Evolutionary conservation across 2,797 vertebrate species (phyloP).

Genomic region (Kryptopterus vitreolus): DNA sequence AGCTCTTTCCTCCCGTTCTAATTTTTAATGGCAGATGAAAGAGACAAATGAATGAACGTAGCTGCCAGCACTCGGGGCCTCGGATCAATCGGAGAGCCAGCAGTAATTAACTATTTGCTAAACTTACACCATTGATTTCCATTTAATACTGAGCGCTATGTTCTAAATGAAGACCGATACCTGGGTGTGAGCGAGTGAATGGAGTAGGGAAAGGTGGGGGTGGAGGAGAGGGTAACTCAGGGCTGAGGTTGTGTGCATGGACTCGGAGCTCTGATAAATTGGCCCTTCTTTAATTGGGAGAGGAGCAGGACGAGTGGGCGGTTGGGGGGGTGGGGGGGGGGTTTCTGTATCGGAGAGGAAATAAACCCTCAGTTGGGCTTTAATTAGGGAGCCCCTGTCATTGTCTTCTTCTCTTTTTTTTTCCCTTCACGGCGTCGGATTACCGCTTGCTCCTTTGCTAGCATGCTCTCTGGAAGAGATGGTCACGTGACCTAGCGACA

Average conservation of each 20-base stretch:
- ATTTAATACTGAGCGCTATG: slow-evolving; percentile 85
- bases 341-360: slow-evolving; percentile 46
- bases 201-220: not conserved
- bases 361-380: slow-evolving; percentile 56
- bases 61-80: slow-evolving; percentile 80
- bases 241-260: slow-evolving; percentile 56
- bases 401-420: slow-evolving; percentile 49
- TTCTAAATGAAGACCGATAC: slow-evolving; percentile 89
- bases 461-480: slow-evolving; percentile 36
- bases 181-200: slow-evolving; percentile 55
- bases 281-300: slow-evolving; percentile 79
- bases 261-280: slow-evolving; percentile 84
- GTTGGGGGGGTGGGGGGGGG: not conserved
- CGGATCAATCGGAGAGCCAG: slow-evolving; percentile 84
- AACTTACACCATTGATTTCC: slow-evolving; percentile 92
- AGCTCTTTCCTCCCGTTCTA: slow-evolving; percentile 70
- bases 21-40: slow-evolving; percentile 86
- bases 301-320: slow-evolving; percentile 38
- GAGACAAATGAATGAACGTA: slow-evolving; percentile 83
- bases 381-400: slow-evolving; percentile 67
- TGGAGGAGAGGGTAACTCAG: not conserved
- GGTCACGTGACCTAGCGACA: slow-evolving; percentile 39
- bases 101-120: slow-evolving; percentile 93
- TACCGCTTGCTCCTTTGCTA: slow-evolving; percentile 42
- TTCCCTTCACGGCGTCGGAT: slow-evolving; percentile 38